These are phyloP conservation scores for Tetragnatha versicolor DNA, from an alignment of 1,140 invertebrate genomes.

Conservation along the genomic window DNA sequence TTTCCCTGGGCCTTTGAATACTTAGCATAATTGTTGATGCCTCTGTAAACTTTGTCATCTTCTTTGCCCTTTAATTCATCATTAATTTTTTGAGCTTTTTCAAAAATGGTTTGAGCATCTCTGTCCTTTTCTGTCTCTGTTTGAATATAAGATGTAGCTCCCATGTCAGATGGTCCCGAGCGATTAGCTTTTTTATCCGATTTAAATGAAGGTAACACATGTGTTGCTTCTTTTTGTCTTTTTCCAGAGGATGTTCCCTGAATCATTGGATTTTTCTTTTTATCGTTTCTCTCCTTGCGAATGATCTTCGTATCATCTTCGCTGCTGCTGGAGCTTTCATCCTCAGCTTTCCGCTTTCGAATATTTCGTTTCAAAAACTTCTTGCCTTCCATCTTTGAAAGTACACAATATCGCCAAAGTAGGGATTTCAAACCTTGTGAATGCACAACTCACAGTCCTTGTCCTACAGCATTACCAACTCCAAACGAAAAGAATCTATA, in stretches of 20 bases:
- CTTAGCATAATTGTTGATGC: slow-evolving; percentile 93
- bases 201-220: slow-evolving; percentile 73
- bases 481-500: too few species aligned
- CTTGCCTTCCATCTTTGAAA: slow-evolving; percentile 17
- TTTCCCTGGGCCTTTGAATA: slow-evolving; percentile 94
- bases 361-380: slow-evolving; percentile 33
- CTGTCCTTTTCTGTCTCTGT: slow-evolving; percentile 89
- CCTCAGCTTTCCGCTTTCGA: slow-evolving; percentile 19
- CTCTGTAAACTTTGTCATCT: slow-evolving; percentile 95
- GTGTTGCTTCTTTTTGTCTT: slow-evolving; percentile 63
- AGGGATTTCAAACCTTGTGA: too few species aligned
- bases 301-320: slow-evolving; percentile 66
- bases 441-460: too few species aligned
- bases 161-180: slow-evolving; percentile 82
- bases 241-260: slow-evolving; percentile 62
- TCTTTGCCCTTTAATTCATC: slow-evolving; percentile 84
- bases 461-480: too few species aligned
- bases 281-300: slow-evolving; percentile 59
- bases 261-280: slow-evolving; percentile 62
- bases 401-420: too few species aligned
- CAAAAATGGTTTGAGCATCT: slow-evolving; percentile 95
- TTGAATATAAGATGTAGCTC: slow-evolving; percentile 83
- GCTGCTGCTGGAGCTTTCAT: slow-evolving; percentile 51
- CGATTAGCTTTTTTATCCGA: slow-evolving; percentile 71
- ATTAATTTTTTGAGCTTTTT: slow-evolving; percentile 88